Evolutionary conservation across 2,113 vertebrate genomes (phyloP).

Genomic region (Craseonycteris thonglongyai): DNA sequence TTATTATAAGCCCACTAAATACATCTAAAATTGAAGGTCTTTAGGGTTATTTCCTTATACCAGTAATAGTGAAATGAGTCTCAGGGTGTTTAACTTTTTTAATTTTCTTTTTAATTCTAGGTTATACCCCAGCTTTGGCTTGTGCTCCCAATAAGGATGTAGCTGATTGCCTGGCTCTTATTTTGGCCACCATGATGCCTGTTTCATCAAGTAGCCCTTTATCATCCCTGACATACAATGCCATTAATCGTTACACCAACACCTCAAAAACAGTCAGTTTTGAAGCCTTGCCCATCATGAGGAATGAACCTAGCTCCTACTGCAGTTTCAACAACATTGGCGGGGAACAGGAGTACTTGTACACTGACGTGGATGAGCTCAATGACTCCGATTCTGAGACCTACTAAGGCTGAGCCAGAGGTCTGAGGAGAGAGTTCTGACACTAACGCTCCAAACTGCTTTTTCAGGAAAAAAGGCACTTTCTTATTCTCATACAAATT

Average conservation of each 20-base stretch:
- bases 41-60: neutral
- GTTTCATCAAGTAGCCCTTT: conserved; percentile 89
- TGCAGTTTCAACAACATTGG: conserved; percentile 96
- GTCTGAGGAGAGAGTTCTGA: conserved; percentile 27
- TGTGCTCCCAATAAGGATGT: conserved; percentile 99
- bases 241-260: conserved; percentile 96
- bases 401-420: conserved; percentile 80
- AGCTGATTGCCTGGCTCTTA: conserved; percentile 97
- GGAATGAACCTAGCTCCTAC: conserved; percentile 90
- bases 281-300: conserved; percentile 90
- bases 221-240: conserved; percentile 90
- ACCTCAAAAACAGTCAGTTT: conserved; percentile 96
- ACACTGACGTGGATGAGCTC: conserved; percentile 92
- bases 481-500: conserved; percentile 40
- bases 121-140: conserved; percentile 97
- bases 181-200: conserved; percentile 99
- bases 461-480: conserved; percentile 65
- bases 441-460: conserved; percentile 69
- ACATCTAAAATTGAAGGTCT: neutral
- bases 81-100: neutral
- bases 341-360: conserved; percentile 89
- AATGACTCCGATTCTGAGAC: conserved; percentile 99
- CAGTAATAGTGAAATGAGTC: neutral
- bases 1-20: neutral
- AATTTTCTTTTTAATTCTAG: conserved; percentile 74